Percentiles rank a stretch among this genome's conserved stretches.
Evolutionary conservation across 2,888 invertebrate genomes (phyloP).

Genomic region (Eretmocerus hayati): DNA sequence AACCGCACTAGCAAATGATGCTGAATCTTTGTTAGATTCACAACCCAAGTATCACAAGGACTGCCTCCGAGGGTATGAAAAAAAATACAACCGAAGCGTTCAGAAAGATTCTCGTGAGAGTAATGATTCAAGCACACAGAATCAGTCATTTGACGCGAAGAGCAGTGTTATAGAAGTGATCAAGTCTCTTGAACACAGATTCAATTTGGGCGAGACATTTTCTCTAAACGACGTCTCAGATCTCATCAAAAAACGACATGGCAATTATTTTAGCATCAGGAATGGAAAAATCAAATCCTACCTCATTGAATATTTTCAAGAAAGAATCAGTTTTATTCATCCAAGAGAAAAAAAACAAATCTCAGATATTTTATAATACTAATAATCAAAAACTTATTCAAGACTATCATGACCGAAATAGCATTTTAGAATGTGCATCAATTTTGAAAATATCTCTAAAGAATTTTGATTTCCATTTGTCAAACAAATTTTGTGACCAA

Average conservation of each 20-base stretch:
- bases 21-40: background rate
- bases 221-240: background rate
- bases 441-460: slow-evolving; percentile 5
- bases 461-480: slow-evolving; percentile 6
- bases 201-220: slow-evolving; percentile 2
- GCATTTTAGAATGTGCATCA: background rate
- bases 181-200: background rate
- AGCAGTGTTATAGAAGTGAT: background rate
- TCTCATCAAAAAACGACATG: background rate
- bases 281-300: background rate
- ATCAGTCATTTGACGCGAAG: background rate
- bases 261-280: background rate
- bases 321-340: background rate
- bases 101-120: too few relatives aligned
- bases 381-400: background rate
- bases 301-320: background rate
- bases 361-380: background rate
- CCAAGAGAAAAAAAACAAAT: background rate
- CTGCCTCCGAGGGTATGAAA: background rate
- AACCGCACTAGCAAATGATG: background rate
- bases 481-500: slow-evolving; percentile 3
- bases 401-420: background rate
- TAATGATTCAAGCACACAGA: background rate
- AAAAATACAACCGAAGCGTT: background rate
- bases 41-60: background rate